Evolutionary conservation across 2,113 vertebrate genomes (phyloP).

Genomic region (Sinosuthora webbiana): DNA sequence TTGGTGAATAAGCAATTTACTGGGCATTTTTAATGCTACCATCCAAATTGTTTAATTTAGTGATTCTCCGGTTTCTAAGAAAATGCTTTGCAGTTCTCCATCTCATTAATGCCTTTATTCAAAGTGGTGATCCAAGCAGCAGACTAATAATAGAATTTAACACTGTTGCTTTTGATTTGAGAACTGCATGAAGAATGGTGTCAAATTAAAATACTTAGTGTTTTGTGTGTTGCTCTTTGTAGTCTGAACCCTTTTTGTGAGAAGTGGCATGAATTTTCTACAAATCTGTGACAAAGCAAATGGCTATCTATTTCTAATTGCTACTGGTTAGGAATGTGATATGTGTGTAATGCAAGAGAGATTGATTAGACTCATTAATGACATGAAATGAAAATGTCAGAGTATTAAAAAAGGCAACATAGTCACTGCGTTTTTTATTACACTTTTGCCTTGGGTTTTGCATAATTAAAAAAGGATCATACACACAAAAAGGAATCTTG

Average conservation of each 20-base stretch:
- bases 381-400: constrained; percentile 46
- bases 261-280: constrained; percentile 32
- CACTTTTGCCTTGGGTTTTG: constrained; percentile 2
- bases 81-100: neutral
- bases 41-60: neutral
- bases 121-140: neutral
- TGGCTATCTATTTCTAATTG: constrained; percentile 21
- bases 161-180: constrained; percentile 20
- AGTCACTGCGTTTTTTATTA: constrained; percentile 23
- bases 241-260: constrained; percentile 20
- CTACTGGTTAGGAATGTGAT: constrained; percentile 1
- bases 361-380: constrained; percentile 50
- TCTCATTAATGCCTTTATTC: constrained; percentile 21
- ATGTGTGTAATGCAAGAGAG: neutral
- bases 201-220: constrained; percentile 15
- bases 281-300: constrained; percentile 11
- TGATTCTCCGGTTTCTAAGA: neutral
- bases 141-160: constrained; percentile 13
- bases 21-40: neutral
- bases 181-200: neutral
- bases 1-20: neutral
- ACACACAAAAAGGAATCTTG: neutral
- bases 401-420: constrained; percentile 15
- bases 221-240: constrained; percentile 24
- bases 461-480: constrained; percentile 19